Conservation (phyloP, 2,797 vertebrate species). For the Phoebastria nigripes region DNA sequence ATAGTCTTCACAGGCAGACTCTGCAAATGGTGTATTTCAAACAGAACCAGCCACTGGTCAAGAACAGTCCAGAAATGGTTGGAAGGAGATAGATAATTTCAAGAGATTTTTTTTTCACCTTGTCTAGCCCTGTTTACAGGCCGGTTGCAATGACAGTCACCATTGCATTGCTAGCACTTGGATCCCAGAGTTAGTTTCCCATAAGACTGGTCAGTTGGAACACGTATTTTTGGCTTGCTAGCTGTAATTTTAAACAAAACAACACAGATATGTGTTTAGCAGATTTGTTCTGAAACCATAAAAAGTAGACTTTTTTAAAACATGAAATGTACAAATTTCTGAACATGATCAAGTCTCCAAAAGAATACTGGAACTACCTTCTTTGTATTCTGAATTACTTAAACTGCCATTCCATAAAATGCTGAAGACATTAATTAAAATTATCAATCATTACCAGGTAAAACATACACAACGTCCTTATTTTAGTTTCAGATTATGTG, state of each 20-base stretch:
- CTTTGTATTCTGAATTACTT: background rate
- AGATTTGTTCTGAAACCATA: background rate
- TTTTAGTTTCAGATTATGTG: background rate
- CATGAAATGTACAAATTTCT: background rate
- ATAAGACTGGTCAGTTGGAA: background rate
- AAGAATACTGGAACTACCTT: background rate
- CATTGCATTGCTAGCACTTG: background rate
- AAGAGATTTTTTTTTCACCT: background rate
- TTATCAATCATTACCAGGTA: background rate
- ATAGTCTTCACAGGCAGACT: background rate
- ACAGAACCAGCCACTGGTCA: background rate
- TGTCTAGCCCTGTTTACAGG: background rate
- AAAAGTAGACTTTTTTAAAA: background rate
- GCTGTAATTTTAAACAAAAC: background rate
- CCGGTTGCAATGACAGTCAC: background rate
- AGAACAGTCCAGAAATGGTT: background rate
- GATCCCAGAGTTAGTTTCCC: background rate
- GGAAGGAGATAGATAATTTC: background rate
- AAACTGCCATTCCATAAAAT: background rate
- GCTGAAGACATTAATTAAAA: background rate
- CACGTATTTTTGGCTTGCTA: background rate
- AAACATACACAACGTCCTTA: background rate
- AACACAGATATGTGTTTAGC: background rate
- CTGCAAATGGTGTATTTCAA: background rate
- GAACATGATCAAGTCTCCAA: background rate